Base-by-base conservation (phyloP, 2,888 invertebrate genomes). In the Luperina testacea region DNA sequence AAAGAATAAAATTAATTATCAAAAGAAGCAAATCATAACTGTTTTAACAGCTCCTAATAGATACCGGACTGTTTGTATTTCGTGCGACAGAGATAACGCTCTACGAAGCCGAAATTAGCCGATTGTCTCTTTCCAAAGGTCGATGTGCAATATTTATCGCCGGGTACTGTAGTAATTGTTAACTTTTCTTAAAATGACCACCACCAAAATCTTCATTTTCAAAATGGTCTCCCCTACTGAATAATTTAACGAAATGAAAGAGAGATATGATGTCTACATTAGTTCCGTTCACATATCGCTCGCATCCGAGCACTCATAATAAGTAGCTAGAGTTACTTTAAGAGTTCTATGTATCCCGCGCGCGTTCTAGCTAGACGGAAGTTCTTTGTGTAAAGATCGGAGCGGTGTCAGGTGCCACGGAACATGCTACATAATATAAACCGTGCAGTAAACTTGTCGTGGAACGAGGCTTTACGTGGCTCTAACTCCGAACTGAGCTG, bases 341-440 rank as follows among this genome's bases (percentile, higher is more conserved):
- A 83, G 85, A 81, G 72, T 67, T 27, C 38, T 74, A 77, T 80
- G 81, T 80, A 85, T 76, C 78, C 79, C 77, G 75, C 76, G 78
- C 84, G 83, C 80, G 75, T 83, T 77, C 67, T 75, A 51, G 78
- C 80, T 82, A 75, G 72, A 79, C 82, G 89, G 84, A 88, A 90
- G 85, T 88, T 88, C 90, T 89, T 91, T 90, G 91, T 90, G 88
- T 88, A 88, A 89, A 87, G 87, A 88, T 87, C 86, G 80, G 82
- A 87, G 87, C 84, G 84, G 88, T 91, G 91, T 91, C 92, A 91
- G 92, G 92, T 91, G 91, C 83, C 87, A 88, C 82, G 90, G 87
- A 88, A 86, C 86, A 83, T 75, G 82, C 75, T 86, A 92, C 89
- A 91, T 92, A 91, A 93, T 92, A 92, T 88, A 92, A 91, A 92